Percentiles rank a stretch among this genome's conserved stretches.
Evolutionary conservation across 2,888 invertebrate species (phyloP).

Genomic region (Eurois occulta): DNA sequence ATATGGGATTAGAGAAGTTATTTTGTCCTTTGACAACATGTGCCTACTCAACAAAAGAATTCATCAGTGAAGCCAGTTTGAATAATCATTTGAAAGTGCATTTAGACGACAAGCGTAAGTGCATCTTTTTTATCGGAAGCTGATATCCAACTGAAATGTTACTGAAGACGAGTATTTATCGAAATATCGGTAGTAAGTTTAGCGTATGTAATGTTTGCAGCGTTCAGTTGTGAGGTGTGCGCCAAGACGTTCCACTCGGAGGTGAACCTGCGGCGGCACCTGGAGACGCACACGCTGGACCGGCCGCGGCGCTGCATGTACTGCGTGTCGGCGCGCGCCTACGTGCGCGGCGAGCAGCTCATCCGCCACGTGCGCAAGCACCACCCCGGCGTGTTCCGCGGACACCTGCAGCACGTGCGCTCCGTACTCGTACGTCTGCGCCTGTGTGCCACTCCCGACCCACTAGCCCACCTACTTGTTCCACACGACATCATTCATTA

Average conservation of each 20-base stretch:
- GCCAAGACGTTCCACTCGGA: constrained; percentile 92
- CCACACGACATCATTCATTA: background rate
- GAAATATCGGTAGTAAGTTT: background rate
- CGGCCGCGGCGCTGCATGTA: constrained; percentile 94
- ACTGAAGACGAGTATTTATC: background rate
- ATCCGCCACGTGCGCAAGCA: constrained; percentile 94
- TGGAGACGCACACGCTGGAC: constrained; percentile 93
- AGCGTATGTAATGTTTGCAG: constrained; percentile 65
- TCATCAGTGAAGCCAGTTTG: constrained; percentile 70
- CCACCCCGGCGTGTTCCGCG: constrained; percentile 92
- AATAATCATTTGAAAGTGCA: constrained; percentile 80
- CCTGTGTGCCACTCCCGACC: background rate
- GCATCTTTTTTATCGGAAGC: background rate
- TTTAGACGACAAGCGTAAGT: constrained; percentile 77
- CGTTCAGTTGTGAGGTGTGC: constrained; percentile 88
- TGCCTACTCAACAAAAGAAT: constrained; percentile 69
- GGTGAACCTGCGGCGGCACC: constrained; percentile 93
- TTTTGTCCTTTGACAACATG: constrained; percentile 78
- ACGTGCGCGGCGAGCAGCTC: constrained; percentile 94
- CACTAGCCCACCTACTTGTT: background rate
- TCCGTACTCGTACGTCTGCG: constrained; percentile 67
- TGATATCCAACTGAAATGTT: background rate
- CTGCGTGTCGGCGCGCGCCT: constrained; percentile 92
- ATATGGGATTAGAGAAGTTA: constrained; percentile 74
- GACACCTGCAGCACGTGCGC: constrained; percentile 83